Base-by-base conservation (phyloP, 2,888 invertebrate genomes). In the Perizoma flavofasciatum region DNA sequence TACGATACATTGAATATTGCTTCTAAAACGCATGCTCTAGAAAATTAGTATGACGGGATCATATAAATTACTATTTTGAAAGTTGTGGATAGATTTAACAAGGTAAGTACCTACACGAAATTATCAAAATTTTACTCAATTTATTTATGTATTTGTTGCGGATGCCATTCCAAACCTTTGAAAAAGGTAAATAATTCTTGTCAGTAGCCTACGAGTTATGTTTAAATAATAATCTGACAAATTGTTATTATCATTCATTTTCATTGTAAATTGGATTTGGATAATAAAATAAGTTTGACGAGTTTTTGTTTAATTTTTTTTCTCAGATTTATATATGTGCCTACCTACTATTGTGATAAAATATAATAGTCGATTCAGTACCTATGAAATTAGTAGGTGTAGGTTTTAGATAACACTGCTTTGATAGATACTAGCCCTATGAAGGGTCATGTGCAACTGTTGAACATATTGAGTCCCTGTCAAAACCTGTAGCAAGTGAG, bases 161-260 rank as follows among this genome's bases (percentile, higher is more conserved):
- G 79, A 86, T 88, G 89, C 91, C 91, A 91, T 91, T 89, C 89
- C 91, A 88, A 74, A 78, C 89, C 89, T 91, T 91, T 89, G 53
- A 78, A 88, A 90, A 90, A 90, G 91, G 90, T 88, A 64, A 81
- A 77, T 82, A 86, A 86, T 63, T 91, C 91, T 91, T 91, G 91
- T 91, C 91, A 91, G 88, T 91, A 91, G 92, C 77, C 86, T 88
- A 87, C 65, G 75, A 70, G 78, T 74, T 79, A 81, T 81, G 79
- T 81, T 82, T 85, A 84, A 59, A 48, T 82, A 79, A 81, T 81
- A 81, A 79, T 78, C 78, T 78, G 77, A 82, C 81, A 81, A 75
- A 77, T 66, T 78, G 81, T 79, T 80, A 83, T 83, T 84, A 76
- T 81, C 75, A 62, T 82, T 85, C 77, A 84, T 84, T 86, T 86